Evolutionary conservation across 1,140 invertebrate genomes (phyloP).

Genomic region (Belonocnema kinseyi): DNA sequence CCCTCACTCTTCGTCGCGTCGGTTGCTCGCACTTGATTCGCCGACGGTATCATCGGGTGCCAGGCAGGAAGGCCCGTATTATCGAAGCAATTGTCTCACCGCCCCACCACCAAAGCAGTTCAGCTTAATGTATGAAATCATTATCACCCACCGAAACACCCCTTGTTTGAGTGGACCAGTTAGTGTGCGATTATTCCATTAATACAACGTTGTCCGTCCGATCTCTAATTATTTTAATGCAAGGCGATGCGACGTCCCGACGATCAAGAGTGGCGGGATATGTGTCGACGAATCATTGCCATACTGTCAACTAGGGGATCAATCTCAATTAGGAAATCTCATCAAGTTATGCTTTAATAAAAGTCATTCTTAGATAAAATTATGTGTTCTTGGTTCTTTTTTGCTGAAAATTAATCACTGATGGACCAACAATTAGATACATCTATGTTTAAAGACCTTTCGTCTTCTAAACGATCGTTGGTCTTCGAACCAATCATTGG

Average conservation of each 20-base stretch:
- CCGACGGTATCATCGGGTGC: constrained; percentile 74
- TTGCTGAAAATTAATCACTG: no score
- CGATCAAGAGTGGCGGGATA: constrained; percentile 51
- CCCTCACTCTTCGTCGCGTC: constrained; percentile 58
- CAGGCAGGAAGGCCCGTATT: constrained; percentile 75
- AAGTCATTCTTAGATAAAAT: no score
- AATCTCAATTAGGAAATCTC: constrained; percentile 7
- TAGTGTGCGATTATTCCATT: constrained; percentile 73
- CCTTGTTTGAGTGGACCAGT: constrained; percentile 58
- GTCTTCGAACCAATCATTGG: no score
- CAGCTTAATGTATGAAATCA: constrained; percentile 74
- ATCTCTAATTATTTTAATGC: constrained; percentile 73
- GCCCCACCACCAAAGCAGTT: constrained; percentile 62
- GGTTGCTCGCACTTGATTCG: constrained; percentile 69
- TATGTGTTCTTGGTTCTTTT: no score
- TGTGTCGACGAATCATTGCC: constrained; percentile 39
- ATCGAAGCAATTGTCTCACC: constrained; percentile 74
- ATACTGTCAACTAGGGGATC: constrained; percentile 16
- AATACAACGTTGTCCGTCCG: constrained; percentile 68
- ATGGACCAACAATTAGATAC: no score
- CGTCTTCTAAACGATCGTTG: no score
- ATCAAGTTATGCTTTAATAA: neutral
- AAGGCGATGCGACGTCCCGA: constrained; percentile 45
- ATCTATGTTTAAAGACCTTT: no score
- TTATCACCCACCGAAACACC: constrained; percentile 69